Evolutionary conservation across 2,888 invertebrate genomes (phyloP), one percentile per base, ranked within the genome.

Genomic region (Malthinus flaveolus): DNA sequence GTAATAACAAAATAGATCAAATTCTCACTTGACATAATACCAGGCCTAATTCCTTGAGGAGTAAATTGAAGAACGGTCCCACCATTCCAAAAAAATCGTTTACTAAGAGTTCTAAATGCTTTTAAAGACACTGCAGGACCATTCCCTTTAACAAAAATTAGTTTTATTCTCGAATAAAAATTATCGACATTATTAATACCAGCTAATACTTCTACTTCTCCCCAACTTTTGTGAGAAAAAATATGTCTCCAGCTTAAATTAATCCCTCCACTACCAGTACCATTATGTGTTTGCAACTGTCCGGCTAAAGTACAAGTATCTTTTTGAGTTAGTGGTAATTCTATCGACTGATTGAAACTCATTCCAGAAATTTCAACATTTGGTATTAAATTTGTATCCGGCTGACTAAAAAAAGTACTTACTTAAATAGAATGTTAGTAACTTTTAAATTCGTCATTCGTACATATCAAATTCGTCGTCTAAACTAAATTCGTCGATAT

Each of bases 341-440:
- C 96, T 45, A 97, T 92, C 0, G 95, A 95, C 75, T 97, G 96
- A 12, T 89, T 87, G 73, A 97, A 90, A 44, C 89, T 90, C 91
- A 97, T 94, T 7, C 92, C 92, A n/a, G 91, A 93, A 32, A 97
- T 87, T 81, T 97, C 96, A 65, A 97, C 83, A 59, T 81, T 85
- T 9, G 95, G 93, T 70, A 92, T 79, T 6, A 83, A 9, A 50
- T 15, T 55, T 23, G 58, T 49, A 50, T 64, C 79, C 9, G 78
- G 71, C 12, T 84, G 62, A 34, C 68, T 69, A 58, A 49, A 59
- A 61, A 12, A 51, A 47, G n/a, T 36, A 11, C 9, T 42, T 36
- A 11, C 9, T 15, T 13, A 47, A 34, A n/a, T 32, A 33, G 23
- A 23, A 51, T 32, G 3, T 46, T 8, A 9, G 11, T 49, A 44